Conservation (phyloP, 2,888 invertebrate species). For the Pachydiplax longipennis region DNA sequence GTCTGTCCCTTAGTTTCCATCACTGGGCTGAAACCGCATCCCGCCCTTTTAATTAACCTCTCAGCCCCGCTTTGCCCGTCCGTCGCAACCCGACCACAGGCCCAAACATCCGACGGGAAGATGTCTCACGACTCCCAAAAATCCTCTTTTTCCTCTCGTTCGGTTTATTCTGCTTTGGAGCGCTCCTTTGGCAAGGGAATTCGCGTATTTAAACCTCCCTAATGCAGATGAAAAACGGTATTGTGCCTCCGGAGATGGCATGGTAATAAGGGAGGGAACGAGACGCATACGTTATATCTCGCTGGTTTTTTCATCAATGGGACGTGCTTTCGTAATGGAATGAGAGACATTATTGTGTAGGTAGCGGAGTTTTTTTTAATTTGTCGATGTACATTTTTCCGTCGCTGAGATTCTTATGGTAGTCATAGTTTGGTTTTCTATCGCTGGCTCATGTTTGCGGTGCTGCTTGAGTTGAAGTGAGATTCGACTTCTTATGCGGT, state of each 20-base stretch:
- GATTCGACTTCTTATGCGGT: too few relatives aligned
- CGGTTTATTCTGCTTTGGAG: background rate
- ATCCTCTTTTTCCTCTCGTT: background rate
- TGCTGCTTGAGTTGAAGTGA: too few relatives aligned
- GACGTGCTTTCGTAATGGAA: background rate
- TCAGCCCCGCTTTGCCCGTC: background rate
- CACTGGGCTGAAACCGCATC: background rate
- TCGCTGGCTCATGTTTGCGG: too few relatives aligned
- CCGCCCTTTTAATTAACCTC: conserved; percentile 36
- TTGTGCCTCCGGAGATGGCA: background rate
- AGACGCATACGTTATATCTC: background rate
- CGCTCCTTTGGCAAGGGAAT: background rate
- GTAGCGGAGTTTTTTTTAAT: background rate
- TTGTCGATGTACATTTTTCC: background rate
- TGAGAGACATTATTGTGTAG: background rate
- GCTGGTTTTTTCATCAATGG: background rate
- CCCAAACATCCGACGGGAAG: background rate
- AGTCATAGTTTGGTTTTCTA: too few relatives aligned
- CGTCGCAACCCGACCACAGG: background rate
- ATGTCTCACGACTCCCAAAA: background rate
- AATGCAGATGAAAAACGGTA: background rate
- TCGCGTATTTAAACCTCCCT: background rate
- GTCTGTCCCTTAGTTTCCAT: conserved; percentile 16
- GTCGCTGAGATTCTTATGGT: background rate
- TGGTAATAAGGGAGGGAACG: background rate